A percentile compares a stretch with the other conserved stretches of the same genome.
phyloP scores from a whole-genome alignment of 2,113 vertebrate genomes.

The Paramisgurnus dabryanus region DNA sequence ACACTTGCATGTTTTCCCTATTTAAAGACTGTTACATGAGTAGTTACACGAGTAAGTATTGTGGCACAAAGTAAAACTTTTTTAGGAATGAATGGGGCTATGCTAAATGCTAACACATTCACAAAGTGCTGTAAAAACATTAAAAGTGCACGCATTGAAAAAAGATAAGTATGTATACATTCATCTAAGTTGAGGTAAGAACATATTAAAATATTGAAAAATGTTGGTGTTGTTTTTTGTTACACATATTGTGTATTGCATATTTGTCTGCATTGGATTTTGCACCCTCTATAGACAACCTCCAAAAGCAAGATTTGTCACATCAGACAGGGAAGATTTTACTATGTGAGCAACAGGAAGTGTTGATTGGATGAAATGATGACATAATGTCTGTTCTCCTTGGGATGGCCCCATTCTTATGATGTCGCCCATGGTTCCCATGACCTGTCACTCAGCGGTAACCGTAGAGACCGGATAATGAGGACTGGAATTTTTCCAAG shows the following conservation, averaged over 20 bases:
- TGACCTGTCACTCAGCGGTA: constrained; percentile 20
- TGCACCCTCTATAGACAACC: background rate
- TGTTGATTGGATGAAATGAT: constrained; percentile 31
- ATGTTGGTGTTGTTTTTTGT: background rate
- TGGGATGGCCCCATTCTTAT: constrained; percentile 13
- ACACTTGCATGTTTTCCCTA: no score
- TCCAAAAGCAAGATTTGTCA: constrained; percentile 19
- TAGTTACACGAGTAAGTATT: no score
- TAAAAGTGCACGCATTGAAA: no score
- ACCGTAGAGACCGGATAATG: constrained; percentile 27
- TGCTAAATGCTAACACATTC: no score
- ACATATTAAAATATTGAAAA: no score
- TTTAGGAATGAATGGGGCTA: no score
- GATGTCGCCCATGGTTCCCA: background rate
- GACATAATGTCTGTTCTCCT: constrained; percentile 13
- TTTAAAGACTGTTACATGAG: no score
- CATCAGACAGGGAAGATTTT: background rate
- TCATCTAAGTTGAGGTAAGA: no score
- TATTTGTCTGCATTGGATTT: background rate
- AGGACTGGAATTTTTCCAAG: constrained; percentile 30
- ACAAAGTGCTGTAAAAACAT: no score
- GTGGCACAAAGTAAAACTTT: no score
- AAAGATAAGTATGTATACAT: no score
- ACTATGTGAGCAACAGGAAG: background rate
- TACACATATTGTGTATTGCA: constrained; percentile 43